Conservation (phyloP, 64 coral and sea anemone species). For the Exaiptasia diaphana region DNA sequence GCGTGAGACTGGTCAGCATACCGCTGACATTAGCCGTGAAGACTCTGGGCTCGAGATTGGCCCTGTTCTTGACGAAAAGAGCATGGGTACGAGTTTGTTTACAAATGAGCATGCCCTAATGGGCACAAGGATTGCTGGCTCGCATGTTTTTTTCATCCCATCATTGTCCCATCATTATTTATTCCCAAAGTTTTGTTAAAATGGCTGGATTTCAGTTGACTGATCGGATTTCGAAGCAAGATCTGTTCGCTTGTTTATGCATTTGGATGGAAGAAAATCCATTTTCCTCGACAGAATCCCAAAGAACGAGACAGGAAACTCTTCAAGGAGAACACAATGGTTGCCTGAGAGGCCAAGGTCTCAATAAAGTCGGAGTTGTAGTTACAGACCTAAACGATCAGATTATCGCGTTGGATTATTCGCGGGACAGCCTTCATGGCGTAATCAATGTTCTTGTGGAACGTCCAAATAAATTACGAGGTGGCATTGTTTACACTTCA, state of each 20-base stretch:
- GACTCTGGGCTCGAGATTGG: too few relatives aligned
- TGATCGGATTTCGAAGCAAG: constrained; percentile 30
- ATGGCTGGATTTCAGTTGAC: too few relatives aligned
- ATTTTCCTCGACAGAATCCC: not conserved
- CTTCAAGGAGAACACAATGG: not conserved
- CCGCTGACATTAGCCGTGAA: too few relatives aligned
- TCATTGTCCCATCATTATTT: too few relatives aligned
- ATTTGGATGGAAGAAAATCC: constrained; percentile 71
- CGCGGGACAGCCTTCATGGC: constrained; percentile 48
- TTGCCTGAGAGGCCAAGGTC: not conserved
- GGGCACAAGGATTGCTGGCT: too few relatives aligned
- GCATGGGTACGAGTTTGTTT: too few relatives aligned
- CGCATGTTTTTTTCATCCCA: too few relatives aligned
- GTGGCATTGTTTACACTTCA: constrained; percentile 41
- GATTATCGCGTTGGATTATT: constrained; percentile 63
- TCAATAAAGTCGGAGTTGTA: constrained; percentile 48
- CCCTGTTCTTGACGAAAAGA: too few relatives aligned
- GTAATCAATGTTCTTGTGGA: constrained; percentile 33
- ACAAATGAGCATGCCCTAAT: too few relatives aligned
- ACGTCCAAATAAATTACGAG: not conserved
- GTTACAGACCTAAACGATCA: constrained; percentile 11
- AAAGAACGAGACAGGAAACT: not conserved
- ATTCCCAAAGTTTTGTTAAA: too few relatives aligned
- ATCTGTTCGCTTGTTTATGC: constrained; percentile 41
- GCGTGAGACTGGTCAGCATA: too few relatives aligned